These are phyloP conservation scores for Ptychadena robeensis DNA, from an alignment of 2,797 vertebrate species.

Conservation along the genomic window DNA sequence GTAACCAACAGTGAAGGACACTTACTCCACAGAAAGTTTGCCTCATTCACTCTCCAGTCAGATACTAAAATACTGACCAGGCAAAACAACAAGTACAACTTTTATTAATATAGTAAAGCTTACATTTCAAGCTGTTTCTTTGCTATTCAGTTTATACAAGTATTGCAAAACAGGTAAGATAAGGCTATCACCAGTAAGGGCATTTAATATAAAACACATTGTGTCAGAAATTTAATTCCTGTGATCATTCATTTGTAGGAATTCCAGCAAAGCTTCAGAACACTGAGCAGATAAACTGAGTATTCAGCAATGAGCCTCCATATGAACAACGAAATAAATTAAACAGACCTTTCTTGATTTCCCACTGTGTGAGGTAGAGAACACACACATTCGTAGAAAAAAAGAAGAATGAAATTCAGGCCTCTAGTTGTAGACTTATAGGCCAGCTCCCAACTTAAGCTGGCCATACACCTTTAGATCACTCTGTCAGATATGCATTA, in stretches of 20 bases:
- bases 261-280: conserved; percentile 27
- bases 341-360: neutral
- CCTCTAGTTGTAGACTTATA: too few species aligned
- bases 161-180: conserved; percentile 23
- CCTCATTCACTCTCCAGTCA: neutral
- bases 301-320: neutral
- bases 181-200: neutral
- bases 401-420: too few species aligned
- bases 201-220: conserved; percentile 20
- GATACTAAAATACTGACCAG: neutral
- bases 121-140: too few species aligned
- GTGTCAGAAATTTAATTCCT: neutral
- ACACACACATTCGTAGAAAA: conserved; percentile 14
- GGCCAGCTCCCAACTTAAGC: too few species aligned
- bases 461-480: too few species aligned
- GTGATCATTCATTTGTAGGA: conserved; percentile 18
- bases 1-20: too few species aligned
- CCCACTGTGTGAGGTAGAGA: neutral
- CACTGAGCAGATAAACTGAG: conserved; percentile 15
- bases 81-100: neutral
- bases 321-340: neutral
- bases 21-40: too few species aligned
- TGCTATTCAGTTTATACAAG: neutral
- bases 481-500: too few species aligned
- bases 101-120: too few species aligned